A percentile compares a stretch with the other conserved stretches of the same genome.
These are phyloP conservation scores for Saguinus midas DNA, from an alignment of 2,113 vertebrate genomes.

Conservation along the genomic window DNA sequence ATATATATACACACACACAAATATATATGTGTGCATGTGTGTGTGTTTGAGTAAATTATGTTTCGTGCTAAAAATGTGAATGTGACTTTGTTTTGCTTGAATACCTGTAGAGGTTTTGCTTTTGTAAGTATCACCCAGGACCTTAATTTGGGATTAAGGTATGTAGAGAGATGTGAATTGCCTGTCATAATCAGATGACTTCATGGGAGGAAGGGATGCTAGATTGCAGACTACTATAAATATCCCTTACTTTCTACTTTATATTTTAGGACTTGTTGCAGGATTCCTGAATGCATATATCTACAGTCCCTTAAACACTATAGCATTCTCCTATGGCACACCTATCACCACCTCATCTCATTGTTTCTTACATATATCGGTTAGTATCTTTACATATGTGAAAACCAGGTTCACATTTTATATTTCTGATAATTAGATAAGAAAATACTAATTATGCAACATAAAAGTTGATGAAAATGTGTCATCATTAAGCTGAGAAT, in stretches of 20 bases:
- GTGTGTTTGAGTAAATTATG: too few relatives aligned
- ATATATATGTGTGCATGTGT: too few relatives aligned
- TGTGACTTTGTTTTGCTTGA: not conserved
- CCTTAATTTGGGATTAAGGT: not conserved
- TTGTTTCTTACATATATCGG: not conserved
- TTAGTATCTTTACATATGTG: not conserved
- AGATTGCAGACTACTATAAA: not conserved
- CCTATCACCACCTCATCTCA: not conserved
- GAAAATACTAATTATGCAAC: not conserved
- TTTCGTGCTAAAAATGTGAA: not conserved
- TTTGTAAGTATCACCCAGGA: not conserved
- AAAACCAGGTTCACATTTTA: not conserved
- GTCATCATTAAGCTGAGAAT: not conserved
- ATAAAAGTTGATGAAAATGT: not conserved
- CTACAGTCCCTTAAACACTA: not conserved
- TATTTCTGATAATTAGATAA: not conserved
- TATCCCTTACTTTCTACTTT: not conserved
- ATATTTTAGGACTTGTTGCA: not conserved
- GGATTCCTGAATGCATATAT: not conserved
- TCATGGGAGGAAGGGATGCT: not conserved
- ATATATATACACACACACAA: too few relatives aligned
- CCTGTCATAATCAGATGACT: too few relatives aligned
- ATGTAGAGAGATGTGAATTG: not conserved
- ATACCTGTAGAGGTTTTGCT: not conserved
- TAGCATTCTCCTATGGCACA: not conserved